A percentile compares a stretch with the other conserved stretches of the same genome.
phyloP scores from a whole-genome alignment of 2,888 invertebrate species.

The Aphrophora alni region DNA sequence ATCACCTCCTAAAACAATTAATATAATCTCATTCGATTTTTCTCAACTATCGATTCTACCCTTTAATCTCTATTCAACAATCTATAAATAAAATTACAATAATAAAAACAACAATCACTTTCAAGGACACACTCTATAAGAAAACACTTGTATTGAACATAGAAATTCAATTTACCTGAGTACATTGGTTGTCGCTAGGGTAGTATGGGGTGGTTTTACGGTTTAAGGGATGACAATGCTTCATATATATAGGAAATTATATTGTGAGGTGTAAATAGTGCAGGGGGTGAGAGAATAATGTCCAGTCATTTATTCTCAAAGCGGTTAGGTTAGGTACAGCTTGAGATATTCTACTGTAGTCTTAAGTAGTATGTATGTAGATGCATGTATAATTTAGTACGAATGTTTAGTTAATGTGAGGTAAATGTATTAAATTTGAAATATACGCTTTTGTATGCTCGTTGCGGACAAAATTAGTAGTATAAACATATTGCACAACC shows the following conservation, averaged over 20 bases:
- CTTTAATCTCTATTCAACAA: no score
- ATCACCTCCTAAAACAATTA: no score
- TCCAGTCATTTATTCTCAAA: background rate
- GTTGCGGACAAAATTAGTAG: no score
- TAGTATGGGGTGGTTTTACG: background rate
- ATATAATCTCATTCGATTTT: no score
- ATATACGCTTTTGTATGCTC: no score
- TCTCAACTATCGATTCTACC: no score
- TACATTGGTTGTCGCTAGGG: background rate
- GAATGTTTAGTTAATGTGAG: no score
- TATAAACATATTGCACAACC: no score
- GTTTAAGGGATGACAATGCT: conserved; percentile 1
- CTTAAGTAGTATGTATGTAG: no score
- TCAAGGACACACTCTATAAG: background rate
- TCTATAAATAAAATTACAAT: background rate
- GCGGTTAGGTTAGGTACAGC: background rate
- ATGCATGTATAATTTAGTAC: no score
- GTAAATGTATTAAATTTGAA: no score
- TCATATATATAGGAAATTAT: conserved; percentile 6
- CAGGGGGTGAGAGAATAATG: background rate
- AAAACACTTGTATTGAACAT: background rate
- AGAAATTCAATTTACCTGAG: conserved; percentile 6
- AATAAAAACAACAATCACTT: background rate
- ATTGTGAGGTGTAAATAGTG: background rate
- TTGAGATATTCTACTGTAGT: no score